Conservation (phyloP, 2,888 invertebrate species). For the Pseudococcus viburni region DNA sequence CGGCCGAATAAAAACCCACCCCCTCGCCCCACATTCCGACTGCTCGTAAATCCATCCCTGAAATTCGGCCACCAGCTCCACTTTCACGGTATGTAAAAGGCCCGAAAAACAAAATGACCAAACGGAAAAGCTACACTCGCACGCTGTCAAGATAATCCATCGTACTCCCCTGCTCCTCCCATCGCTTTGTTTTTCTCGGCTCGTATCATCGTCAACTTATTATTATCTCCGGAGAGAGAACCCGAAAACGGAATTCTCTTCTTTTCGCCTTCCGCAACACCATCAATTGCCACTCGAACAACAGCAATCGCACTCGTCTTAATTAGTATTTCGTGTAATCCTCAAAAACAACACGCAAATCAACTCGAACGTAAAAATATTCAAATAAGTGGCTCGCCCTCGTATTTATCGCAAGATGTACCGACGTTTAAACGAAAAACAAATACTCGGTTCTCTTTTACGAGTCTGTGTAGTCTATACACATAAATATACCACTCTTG, state of each 20-base stretch:
- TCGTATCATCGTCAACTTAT: neutral
- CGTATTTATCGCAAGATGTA: conserved; percentile 10
- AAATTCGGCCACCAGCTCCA: conserved; percentile 3
- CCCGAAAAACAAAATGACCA: conserved; percentile 32
- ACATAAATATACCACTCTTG: neutral
- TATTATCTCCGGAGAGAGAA: neutral
- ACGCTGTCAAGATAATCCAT: conserved; percentile 37
- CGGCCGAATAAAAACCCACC: neutral
- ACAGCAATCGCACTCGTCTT: neutral
- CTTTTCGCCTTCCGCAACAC: neutral
- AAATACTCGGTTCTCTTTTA: neutral
- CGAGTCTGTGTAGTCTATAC: neutral
- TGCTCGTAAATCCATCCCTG: conserved; percentile 22
- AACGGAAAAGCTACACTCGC: neutral
- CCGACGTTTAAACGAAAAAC: neutral
- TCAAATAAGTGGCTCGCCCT: neutral
- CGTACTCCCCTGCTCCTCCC: neutral
- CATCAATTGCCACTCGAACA: conserved; percentile 15
- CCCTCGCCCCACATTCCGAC: too few species aligned
- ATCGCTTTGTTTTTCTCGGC: neutral
- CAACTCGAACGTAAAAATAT: conserved; percentile 37
- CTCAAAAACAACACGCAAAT: conserved; percentile 24
- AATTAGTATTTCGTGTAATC: conserved; percentile 47
- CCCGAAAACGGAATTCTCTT: neutral
- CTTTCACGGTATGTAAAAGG: conserved; percentile 3